A percentile compares a stretch with the other conserved stretches of the same genome.
Conservation (phyloP, 2,888 invertebrate genomes). For the Boloria euphrosyne region DNA sequence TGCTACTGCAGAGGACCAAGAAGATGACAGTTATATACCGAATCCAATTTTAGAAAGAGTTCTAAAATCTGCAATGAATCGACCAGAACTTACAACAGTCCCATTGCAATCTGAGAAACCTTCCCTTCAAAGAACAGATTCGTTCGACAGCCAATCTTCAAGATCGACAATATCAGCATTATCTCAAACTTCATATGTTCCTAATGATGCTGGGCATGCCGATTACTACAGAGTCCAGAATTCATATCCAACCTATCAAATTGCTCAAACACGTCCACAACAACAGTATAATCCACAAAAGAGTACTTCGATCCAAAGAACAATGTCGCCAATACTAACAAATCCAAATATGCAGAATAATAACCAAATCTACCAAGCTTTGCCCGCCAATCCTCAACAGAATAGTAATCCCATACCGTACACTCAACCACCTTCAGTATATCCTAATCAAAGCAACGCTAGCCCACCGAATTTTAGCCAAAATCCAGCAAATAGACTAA, state of each 20-base stretch:
- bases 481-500: conserved; percentile 69
- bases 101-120: conserved; percentile 76
- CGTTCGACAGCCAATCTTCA: conserved; percentile 78
- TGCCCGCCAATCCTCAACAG: conserved; percentile 59
- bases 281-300: conserved; percentile 67
- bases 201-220: conserved; percentile 60
- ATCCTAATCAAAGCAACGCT: conserved; percentile 59
- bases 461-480: conserved; percentile 75
- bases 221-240: conserved; percentile 71
- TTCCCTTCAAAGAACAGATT: conserved; percentile 74
- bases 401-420: conserved; percentile 69
- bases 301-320: conserved; percentile 60
- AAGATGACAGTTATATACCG: conserved; percentile 94
- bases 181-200: conserved; percentile 68
- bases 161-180: conserved; percentile 76
- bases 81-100: conserved; percentile 83
- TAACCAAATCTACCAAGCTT: conserved; percentile 67
- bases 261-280: conserved; percentile 62
- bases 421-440: conserved; percentile 67
- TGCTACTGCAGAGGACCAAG: conserved; percentile 95
- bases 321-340: conserved; percentile 57
- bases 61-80: conserved; percentile 90
- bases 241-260: conserved; percentile 66
- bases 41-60: conserved; percentile 95
- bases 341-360: conserved; percentile 51